phyloP scores from a whole-genome alignment of 2,797 vertebrate species.

The Falco peregrinus region DNA sequence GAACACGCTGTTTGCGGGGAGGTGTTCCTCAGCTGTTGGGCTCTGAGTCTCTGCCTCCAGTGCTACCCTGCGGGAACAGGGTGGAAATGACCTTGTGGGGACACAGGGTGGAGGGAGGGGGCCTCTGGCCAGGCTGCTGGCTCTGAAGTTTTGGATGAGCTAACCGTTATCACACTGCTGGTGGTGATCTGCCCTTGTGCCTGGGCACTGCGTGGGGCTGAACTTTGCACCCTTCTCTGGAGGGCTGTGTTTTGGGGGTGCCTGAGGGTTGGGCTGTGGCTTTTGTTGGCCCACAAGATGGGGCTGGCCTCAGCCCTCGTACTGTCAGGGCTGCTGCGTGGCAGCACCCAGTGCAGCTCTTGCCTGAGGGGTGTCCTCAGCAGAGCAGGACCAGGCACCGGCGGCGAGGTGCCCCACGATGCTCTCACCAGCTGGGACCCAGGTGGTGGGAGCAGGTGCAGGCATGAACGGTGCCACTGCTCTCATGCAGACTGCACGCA shows the following conservation, averaged over 20 bases:
- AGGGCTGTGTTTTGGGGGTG: background rate
- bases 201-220: background rate
- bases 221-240: background rate
- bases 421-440: background rate
- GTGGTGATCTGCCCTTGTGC: background rate
- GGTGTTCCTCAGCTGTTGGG: background rate
- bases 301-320: background rate
- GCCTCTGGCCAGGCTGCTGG: background rate
- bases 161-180: background rate
- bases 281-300: background rate
- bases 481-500: too few relatives aligned
- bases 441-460: background rate
- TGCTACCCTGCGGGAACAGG: background rate
- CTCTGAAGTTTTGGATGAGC: background rate
- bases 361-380: fast-evolving
- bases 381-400: background rate
- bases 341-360: background rate
- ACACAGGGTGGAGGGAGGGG: background rate
- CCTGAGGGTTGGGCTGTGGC: background rate
- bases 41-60: background rate
- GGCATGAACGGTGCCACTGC: fast-evolving
- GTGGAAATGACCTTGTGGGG: fast-evolving
- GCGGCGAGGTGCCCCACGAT: background rate
- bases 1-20: background rate
- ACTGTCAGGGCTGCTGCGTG: background rate